phyloP scores from a whole-genome alignment of 2,113 vertebrate species.

The Sitta europaea region DNA sequence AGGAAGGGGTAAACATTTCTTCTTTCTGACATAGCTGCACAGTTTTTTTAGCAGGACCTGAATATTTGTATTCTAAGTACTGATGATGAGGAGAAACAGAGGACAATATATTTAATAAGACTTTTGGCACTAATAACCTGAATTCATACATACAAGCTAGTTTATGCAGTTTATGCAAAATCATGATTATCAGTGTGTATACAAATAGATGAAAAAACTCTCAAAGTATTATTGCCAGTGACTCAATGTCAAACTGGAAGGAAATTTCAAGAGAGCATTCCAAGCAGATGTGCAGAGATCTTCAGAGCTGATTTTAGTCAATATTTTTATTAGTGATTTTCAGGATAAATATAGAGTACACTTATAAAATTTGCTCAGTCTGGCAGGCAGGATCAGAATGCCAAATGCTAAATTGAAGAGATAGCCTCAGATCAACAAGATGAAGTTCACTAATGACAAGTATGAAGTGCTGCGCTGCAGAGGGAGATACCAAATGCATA shows the following conservation, averaged over 20 bases:
- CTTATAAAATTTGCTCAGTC: constrained; percentile 22
- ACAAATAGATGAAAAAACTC: constrained; percentile 44
- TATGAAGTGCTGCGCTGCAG: neutral
- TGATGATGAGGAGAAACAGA: neutral
- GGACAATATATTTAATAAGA: neutral
- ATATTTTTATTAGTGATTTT: constrained; percentile 64
- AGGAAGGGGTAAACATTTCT: neutral
- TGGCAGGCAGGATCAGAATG: constrained; percentile 25
- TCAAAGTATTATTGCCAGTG: neutral
- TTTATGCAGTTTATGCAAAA: neutral
- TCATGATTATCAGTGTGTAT: neutral
- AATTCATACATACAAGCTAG: neutral
- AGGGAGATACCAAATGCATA: constrained; percentile 23
- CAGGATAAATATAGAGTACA: constrained; percentile 40
- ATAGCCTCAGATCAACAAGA: constrained; percentile 24
- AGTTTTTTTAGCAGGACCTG: neutral
- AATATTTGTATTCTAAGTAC: neutral
- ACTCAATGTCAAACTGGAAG: constrained; percentile 27
- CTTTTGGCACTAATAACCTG: neutral
- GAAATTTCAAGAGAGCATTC: constrained; percentile 33
- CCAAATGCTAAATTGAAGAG: constrained; percentile 14
- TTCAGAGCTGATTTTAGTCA: constrained; percentile 48
- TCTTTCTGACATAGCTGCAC: neutral
- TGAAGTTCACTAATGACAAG: constrained; percentile 40
- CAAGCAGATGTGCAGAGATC: constrained; percentile 49